Evolutionary conservation across 2,113 vertebrate genomes (phyloP), one percentile per base, ranked within the genome.

Genomic region (Smithornis capensis): DNA sequence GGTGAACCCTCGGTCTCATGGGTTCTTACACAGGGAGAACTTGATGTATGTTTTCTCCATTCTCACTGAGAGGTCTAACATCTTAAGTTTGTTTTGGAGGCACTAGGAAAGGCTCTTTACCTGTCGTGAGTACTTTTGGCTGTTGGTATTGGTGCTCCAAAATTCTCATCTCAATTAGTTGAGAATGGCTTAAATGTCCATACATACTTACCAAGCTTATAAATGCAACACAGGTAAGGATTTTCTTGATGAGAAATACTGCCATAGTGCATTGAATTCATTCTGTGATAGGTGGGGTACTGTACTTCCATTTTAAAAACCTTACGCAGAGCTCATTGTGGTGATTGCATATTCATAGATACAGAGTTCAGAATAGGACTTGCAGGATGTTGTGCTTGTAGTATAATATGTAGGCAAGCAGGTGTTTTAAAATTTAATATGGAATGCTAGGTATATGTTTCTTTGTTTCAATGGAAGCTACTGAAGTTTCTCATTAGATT

Each of bases 401-500:
- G 15, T 64, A 22, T 73, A 67, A 35, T 71, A 35, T 15, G 12
- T 60, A 74, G 44, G n/a, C 57, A 88, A 80, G 67, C 87, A 92
- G 87, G 75, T 95, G 88, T 63, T 87, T 64, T 45, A 69, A 59
- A 89, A 67, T 67, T 42, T 63, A 49, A 12, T 78, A 14, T 27
- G 21, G 29, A 81, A 56, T 84, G 68, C 24, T 75, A 23, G 49
- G 13, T 91, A 16, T 74, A 9, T 6, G 25, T 89, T 88, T 80
- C 69, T 74, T 90, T 8, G 0, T 90, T 83, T 90, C 75, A 90
- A 2, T 94, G 57, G 55, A 88, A 93, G 82, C 83, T 94, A 52
- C 28, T 95, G 57, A 83, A 85, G 53, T 91, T 94, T 83, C 63
- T 94, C 59, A 17, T 80, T 80, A 80, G 38, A 80, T 87, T 88